Evolutionary conservation across 2,797 vertebrate species (phyloP), one percentile per base, ranked within the genome.

Genomic region (Tenualosa thibaudeaui): DNA sequence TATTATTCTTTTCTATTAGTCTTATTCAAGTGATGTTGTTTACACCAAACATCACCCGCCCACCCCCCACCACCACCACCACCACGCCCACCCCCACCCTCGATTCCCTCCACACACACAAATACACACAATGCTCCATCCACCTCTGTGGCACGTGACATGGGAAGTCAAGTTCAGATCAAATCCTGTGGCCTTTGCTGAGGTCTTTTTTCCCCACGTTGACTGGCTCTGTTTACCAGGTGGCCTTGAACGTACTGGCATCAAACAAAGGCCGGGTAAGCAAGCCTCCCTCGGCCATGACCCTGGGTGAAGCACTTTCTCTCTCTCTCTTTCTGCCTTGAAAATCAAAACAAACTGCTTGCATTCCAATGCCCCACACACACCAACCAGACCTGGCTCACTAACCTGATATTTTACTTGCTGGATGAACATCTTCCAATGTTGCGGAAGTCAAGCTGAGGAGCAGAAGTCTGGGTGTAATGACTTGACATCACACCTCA

Each of bases 281-380:
- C 71, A 78, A 15, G 17, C 17, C 37, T 15, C 71, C 17, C 58
- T 46, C 19, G 40, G 17, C 71, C 71, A 46, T 78, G 71, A 78
- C 37, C 71, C 71, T 8, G 15, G 37, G 40, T 78, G 40, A 78
- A 78, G 40, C 40, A 17, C 86, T 82, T 51, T 71, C 82, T 85
- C 84, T 82, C 40, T 7, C 78, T 50, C 81, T 65, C 15, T 62
- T 22, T 86, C 83, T n/a, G 81, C 54, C 12, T 7, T 78, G 15
- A 46, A 78, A 78, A 46, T 78, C 26, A 78, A 78, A 78, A 78
- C 71, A 78, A 78, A 78, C 17, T 15, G 40, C 13, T 13, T 17
- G 12, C 13, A 3, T 3, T 17, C 3, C 53, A 13, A 75, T 37
- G 24, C n/a, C 22, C 15, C 19, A 22, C 71, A 37, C 31, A 15